A percentile compares a stretch with the other conserved stretches of the same genome.
Evolutionary conservation across 2,113 vertebrate species (phyloP).

Genomic region (Athene cunicularia): DNA sequence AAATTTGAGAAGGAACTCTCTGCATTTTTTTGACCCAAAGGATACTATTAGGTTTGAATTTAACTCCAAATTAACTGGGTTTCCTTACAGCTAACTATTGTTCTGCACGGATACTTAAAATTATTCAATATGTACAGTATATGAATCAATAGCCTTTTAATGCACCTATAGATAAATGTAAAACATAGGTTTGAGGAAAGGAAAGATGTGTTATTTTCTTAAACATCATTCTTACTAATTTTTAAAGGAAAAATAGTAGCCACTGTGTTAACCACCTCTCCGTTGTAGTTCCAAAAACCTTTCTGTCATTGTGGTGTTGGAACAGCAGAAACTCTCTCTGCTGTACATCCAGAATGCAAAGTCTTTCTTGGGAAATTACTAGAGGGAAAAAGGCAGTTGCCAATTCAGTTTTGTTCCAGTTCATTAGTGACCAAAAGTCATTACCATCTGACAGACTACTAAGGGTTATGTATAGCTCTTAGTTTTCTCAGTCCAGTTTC

Average conservation of each 20-base stretch:
- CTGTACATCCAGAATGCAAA: neutral
- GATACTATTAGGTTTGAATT: neutral
- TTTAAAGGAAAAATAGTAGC: neutral
- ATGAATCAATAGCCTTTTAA: neutral
- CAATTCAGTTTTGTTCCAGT: constrained; percentile 16
- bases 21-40: neutral
- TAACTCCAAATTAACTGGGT: neutral
- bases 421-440: neutral
- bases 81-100: neutral
- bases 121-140: neutral
- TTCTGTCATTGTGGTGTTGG: rapidly evolving
- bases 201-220: neutral
- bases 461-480: neutral
- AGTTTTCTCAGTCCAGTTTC: neutral
- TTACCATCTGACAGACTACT: neutral
- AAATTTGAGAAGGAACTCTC: neutral
- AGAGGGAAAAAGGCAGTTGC: neutral
- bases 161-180: neutral
- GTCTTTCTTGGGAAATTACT: neutral
- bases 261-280: neutral
- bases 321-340: neutral
- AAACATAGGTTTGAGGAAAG: neutral
- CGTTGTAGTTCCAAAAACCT: neutral
- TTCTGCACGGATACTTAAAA: neutral
- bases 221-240: neutral